Percentiles rank a stretch among this genome's conserved stretches.
These are phyloP conservation scores for Ptyas mucosa DNA, from an alignment of 2,113 vertebrate species.

Conservation along the genomic window DNA sequence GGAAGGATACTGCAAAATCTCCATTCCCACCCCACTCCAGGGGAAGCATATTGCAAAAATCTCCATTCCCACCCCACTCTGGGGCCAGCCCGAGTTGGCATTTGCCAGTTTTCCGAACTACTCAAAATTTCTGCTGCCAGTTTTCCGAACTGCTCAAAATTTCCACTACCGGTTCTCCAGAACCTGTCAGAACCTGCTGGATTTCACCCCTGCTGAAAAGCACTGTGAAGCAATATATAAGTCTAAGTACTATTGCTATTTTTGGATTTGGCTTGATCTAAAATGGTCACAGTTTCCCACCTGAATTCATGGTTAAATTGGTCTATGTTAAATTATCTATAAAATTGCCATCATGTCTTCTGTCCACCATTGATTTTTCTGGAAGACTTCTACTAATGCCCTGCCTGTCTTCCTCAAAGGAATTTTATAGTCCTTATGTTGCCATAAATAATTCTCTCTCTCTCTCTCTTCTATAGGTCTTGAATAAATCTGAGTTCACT, in stretches of 20 bases:
- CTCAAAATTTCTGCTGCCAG: no score
- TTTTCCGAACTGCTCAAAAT: no score
- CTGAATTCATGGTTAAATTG: background rate
- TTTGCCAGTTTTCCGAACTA: no score
- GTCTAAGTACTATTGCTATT: background rate
- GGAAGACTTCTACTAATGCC: background rate
- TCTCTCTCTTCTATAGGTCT: background rate
- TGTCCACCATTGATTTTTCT: background rate
- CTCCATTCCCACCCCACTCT: no score
- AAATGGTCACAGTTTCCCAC: background rate
- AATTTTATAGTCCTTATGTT: background rate
- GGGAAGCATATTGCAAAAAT: no score
- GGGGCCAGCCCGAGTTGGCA: no score
- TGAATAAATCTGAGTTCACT: background rate
- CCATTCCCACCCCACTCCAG: no score
- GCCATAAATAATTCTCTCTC: background rate
- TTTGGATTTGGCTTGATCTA: background rate
- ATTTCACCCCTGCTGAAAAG: no score
- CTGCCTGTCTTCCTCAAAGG: background rate
- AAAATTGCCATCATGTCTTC: background rate
- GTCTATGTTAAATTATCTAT: background rate
- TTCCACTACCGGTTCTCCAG: no score
- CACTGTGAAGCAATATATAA: no score
- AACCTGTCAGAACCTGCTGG: no score
- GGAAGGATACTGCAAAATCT: no score